Conservation (phyloP, 1,140 invertebrate genomes). For the Zaprionus nigranus region DNA sequence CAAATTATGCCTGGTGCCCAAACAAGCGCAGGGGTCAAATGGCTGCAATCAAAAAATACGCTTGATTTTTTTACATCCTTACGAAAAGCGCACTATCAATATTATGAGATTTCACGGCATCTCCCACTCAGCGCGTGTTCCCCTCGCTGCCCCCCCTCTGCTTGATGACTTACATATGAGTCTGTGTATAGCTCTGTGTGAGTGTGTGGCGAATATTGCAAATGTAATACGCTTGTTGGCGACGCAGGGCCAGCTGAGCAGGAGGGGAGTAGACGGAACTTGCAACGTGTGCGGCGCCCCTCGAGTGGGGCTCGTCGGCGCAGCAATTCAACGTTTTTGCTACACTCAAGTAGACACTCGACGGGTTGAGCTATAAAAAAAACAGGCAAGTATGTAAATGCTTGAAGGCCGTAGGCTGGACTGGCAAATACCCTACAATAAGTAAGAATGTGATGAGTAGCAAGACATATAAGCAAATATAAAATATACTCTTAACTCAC, state of each 20-base stretch:
- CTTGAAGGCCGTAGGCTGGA: neutral
- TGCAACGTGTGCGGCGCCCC: slow-evolving; percentile 16
- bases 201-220: slow-evolving; percentile 69
- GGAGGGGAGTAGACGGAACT: neutral
- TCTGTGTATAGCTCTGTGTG: slow-evolving; percentile 5
- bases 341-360: slow-evolving; percentile 59
- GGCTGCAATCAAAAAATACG: slow-evolving; percentile 64
- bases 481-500: too few relatives aligned
- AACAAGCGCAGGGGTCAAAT: slow-evolving; percentile 42
- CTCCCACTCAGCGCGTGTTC: slow-evolving; percentile 1
- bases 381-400: slow-evolving; percentile 12
- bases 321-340: slow-evolving; percentile 59
- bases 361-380: slow-evolving; percentile 48
- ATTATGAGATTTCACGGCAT: slow-evolving; percentile 73
- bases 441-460: neutral
- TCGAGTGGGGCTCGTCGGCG: slow-evolving; percentile 28
- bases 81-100: slow-evolving; percentile 61
- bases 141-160: neutral
- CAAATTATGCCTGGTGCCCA: slow-evolving; percentile 37
- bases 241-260: neutral
- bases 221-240: slow-evolving; percentile 74
- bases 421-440: slow-evolving; percentile 19
- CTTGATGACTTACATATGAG: slow-evolving; percentile 46
- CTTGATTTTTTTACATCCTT: slow-evolving; percentile 61
- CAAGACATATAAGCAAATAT: neutral